Evolutionary conservation across 1,140 invertebrate species (phyloP).

Genomic region (Zaprionus taronus): DNA sequence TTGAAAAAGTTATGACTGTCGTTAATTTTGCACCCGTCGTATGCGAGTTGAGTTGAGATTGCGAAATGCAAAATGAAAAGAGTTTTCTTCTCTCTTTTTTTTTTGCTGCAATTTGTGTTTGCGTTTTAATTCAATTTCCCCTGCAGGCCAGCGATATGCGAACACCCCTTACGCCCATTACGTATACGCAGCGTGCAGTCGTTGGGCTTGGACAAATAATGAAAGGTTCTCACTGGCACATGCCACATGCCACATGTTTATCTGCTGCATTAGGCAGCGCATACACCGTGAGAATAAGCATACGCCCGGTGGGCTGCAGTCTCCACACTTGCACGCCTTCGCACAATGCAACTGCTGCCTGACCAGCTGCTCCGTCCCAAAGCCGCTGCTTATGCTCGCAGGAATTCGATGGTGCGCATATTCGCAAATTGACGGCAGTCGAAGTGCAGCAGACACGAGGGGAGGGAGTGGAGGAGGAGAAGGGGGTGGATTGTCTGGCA

Average conservation of each 20-base stretch:
- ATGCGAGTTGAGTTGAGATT: constrained; percentile 18
- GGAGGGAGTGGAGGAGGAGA: not conserved
- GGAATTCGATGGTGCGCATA: constrained; percentile 69
- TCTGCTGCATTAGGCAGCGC: constrained; percentile 65
- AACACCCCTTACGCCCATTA: not conserved
- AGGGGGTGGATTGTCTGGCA: not conserved
- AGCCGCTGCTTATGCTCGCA: constrained; percentile 45
- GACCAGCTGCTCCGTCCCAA: constrained; percentile 15
- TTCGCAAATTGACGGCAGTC: constrained; percentile 62
- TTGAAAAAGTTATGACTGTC: constrained; percentile 67
- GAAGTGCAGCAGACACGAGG: not conserved
- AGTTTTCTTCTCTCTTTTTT: not conserved
- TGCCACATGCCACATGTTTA: constrained; percentile 71
- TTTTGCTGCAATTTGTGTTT: constrained; percentile 24
- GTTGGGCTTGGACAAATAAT: constrained; percentile 56
- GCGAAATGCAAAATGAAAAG: constrained; percentile 19
- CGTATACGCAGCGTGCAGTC: constrained; percentile 35
- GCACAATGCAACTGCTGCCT: constrained; percentile 51
- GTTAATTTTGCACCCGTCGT: constrained; percentile 48
- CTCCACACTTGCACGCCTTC: constrained; percentile 8
- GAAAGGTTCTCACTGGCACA: constrained; percentile 66
- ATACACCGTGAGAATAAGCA: not conserved
- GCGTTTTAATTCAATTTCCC: constrained; percentile 40
- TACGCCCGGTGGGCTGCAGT: not conserved
- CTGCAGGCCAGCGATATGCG: constrained; percentile 1